Conservation (phyloP, 2,113 vertebrate species). For the Laterallus jamaicensis region DNA sequence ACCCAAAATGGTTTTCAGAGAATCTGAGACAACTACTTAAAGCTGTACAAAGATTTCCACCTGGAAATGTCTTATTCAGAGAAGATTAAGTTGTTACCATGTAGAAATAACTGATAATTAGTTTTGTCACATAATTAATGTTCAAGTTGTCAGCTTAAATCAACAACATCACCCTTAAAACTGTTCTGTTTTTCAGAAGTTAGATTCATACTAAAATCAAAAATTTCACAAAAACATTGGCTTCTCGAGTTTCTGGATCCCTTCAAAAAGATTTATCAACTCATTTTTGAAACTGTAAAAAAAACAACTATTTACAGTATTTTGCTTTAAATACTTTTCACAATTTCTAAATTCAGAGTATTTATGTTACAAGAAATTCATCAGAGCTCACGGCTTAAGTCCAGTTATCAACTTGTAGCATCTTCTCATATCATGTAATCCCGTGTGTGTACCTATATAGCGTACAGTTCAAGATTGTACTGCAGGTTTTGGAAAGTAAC, state of each 20-base stretch:
- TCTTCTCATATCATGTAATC: conserved; percentile 63
- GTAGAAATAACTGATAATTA: conserved; percentile 70
- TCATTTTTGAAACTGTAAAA: conserved; percentile 82
- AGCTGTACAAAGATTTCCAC: conserved; percentile 83
- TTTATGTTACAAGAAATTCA: conserved; percentile 80
- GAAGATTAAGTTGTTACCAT: conserved; percentile 64
- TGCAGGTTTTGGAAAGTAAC: conserved; percentile 69
- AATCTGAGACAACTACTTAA: conserved; percentile 80
- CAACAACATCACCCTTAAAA: conserved; percentile 80
- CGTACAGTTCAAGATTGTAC: conserved; percentile 74
- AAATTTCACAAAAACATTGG: conserved; percentile 79
- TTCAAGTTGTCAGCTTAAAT: conserved; percentile 72
- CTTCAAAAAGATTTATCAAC: conserved; percentile 82
- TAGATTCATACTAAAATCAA: conserved; percentile 79
- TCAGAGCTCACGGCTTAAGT: conserved; percentile 78
- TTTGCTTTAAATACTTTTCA: conserved; percentile 85
- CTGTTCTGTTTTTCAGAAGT: conserved; percentile 79
- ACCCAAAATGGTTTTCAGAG: conserved; percentile 71
- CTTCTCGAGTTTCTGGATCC: conserved; percentile 78
- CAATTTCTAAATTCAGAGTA: conserved; percentile 78
- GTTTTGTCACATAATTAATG: conserved; percentile 73
- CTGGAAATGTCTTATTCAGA: conserved; percentile 73
- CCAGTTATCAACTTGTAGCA: conserved; percentile 70
- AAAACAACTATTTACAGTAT: conserved; percentile 85
- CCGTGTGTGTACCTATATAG: conserved; percentile 56